A percentile compares a stretch with the other conserved stretches of the same genome.
Conservation (phyloP, 2,888 invertebrate genomes). For the Drosophila percnosoma region DNA sequence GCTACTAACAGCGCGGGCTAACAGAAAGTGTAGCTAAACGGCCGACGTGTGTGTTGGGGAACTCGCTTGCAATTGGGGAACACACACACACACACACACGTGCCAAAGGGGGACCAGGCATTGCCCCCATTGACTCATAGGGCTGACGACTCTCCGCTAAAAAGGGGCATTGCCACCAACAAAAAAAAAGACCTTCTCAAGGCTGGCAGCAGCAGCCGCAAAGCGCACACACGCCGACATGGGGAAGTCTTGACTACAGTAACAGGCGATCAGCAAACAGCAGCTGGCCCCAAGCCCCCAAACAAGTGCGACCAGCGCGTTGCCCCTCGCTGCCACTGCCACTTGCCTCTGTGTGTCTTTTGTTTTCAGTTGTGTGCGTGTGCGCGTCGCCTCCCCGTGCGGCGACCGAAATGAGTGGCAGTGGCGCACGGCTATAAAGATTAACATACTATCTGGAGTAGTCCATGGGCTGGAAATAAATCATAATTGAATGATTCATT, state of each 20-base stretch:
- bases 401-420: not conserved
- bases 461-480: not conserved
- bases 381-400: not conserved
- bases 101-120: conserved; percentile 14
- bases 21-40: conserved; percentile 75
- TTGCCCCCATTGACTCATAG: not conserved
- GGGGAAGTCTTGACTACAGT: conserved; percentile 84
- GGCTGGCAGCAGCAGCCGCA: conserved; percentile 37
- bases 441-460: not conserved
- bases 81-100: conserved; percentile 3
- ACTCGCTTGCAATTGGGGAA: conserved; percentile 55
- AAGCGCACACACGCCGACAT: conserved; percentile 82
- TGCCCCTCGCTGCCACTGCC: not conserved
- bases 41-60: conserved; percentile 51
- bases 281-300: not conserved
- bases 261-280: conserved; percentile 69
- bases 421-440: not conserved
- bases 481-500: not conserved
- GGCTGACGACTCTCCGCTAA: conserved; percentile 29
- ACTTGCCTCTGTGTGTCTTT: not conserved
- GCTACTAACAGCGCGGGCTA: conserved; percentile 82
- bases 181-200: conserved; percentile 64
- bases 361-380: not conserved
- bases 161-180: conserved; percentile 45
- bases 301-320: not conserved